Evolutionary conservation across 2,797 vertebrate genomes (phyloP).

Genomic region (Malacoraja senta): DNA sequence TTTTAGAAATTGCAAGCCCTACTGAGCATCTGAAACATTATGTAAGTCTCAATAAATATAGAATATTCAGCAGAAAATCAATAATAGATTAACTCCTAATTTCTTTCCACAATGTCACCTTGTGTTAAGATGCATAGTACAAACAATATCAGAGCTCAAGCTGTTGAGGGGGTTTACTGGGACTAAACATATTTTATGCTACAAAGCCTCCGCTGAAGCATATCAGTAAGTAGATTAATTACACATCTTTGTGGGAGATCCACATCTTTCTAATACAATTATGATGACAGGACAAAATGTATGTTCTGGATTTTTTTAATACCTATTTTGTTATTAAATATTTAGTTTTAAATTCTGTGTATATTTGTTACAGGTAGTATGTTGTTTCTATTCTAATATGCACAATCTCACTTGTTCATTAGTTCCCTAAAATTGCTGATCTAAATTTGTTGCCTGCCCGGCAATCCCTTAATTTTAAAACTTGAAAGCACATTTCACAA

Average conservation of each 20-base stretch:
- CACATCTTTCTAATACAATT: not conserved
- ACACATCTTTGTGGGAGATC: not conserved
- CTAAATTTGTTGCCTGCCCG: no score
- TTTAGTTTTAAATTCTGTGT: not conserved
- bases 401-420: not conserved
- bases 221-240: not conserved
- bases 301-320: no score
- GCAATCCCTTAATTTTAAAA: no score
- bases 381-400: no score
- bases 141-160: not conserved
- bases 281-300: not conserved
- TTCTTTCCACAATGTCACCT: constrained; percentile 17
- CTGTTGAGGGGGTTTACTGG: not conserved
- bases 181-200: not conserved
- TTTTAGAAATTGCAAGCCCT: not conserved
- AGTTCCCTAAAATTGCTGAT: not conserved
- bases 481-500: no score
- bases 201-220: not conserved
- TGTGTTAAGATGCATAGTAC: not conserved
- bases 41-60: not conserved
- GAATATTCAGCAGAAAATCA: not conserved
- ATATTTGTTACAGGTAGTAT: no score
- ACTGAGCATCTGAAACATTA: not conserved
- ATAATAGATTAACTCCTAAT: constrained; percentile 8
- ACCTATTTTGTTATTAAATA: not conserved